Evolutionary conservation across 2,797 vertebrate species (phyloP), one percentile per base, ranked within the genome.

Genomic region (Setipinna tenuifilis): DNA sequence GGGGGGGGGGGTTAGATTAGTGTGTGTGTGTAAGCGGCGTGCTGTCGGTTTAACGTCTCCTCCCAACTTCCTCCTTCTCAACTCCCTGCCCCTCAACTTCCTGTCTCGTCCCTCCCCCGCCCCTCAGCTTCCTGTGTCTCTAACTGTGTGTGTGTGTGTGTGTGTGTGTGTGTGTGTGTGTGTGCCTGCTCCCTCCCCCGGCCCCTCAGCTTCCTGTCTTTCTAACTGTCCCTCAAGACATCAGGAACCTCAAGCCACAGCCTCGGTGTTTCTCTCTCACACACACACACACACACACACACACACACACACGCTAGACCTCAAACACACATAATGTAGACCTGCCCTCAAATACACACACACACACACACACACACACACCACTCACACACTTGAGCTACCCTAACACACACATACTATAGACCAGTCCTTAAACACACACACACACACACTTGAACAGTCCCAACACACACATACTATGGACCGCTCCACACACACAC

Each of bases 331-430:
- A 48, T 10, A 48, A 3, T 10, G 2, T 54, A 54, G 50, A 54
- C 14, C 9, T 54, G 50, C 7, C 50, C 50, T 54, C 50, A 54
- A 54, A 54, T 9, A 68, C n/a, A 68, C 59, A 61, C 19, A 61
- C 86, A 88, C 7, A 41, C 5, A 5, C 5, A 2, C 35, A 41
- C 35, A 41, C 5, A 41, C 35, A 71, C 90, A 90, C 87, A 88
- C 88, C 92, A 91, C 87, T 54, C 83, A 35, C 71, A 62, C 86
- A 88, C 7, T 14, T 54, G 7, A 54, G 50, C 50, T 54, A 7
- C 50, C 50, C 7, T 54, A 41, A 41, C 5, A 5, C 5, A 2
- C 35, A 41, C 35, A 41, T 41, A 41, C 35, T 58, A 58, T 58
- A 3, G 14, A 3, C 16, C 57, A 17, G 11, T 58, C 57, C 14